These are phyloP conservation scores for Scleropages formosus DNA, from an alignment of 2,797 vertebrate species.

Conservation along the genomic window DNA sequence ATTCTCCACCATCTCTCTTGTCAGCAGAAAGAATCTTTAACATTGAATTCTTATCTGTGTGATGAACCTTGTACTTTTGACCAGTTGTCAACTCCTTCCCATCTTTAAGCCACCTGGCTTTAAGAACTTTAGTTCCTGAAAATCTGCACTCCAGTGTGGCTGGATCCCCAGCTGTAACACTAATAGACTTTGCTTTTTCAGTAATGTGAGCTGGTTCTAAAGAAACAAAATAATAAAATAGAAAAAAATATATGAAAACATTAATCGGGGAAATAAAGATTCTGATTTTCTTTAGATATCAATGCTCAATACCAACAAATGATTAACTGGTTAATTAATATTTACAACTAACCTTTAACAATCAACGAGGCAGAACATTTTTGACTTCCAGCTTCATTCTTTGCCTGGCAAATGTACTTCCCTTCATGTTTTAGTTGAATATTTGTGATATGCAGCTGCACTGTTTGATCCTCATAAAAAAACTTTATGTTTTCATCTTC, in stretches of 20 bases:
- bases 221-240: constrained; percentile 49
- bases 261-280: too few species aligned
- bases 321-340: constrained; percentile 7
- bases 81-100: constrained; percentile 81
- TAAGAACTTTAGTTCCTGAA: constrained; percentile 88
- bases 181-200: constrained; percentile 89
- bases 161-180: constrained; percentile 92
- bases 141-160: constrained; percentile 91
- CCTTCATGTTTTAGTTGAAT: constrained; percentile 83
- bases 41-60: constrained; percentile 82
- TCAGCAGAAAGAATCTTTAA: constrained; percentile 87
- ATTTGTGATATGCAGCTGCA: constrained; percentile 78
- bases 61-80: constrained; percentile 85
- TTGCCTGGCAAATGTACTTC: constrained; percentile 93
- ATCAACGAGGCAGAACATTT: constrained; percentile 84
- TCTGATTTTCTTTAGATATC: background rate
- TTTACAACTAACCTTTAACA: constrained; percentile 88
- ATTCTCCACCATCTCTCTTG: constrained; percentile 85
- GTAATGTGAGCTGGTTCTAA: constrained; percentile 89
- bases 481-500: constrained; percentile 85
- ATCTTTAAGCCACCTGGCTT: constrained; percentile 83
- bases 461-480: constrained; percentile 80
- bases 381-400: constrained; percentile 93
- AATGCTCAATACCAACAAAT: background rate
- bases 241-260: constrained; percentile 49